A percentile compares a stretch with the other conserved stretches of the same genome.
These are phyloP conservation scores for Andricus grossulariae DNA, from an alignment of 1,140 invertebrate genomes.

Conservation along the genomic window DNA sequence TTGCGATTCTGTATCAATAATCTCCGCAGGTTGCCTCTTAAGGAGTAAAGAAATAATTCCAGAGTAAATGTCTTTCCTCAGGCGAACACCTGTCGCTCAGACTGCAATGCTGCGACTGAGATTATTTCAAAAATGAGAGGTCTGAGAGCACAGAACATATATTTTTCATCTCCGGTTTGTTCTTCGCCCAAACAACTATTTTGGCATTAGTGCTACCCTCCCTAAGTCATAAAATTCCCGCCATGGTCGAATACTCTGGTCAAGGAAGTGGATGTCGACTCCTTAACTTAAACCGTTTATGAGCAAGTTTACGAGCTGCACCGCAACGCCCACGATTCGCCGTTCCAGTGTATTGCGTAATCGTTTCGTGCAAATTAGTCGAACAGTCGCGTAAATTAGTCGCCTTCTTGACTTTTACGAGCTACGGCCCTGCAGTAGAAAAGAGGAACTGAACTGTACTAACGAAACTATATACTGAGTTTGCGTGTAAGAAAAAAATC, in stretches of 20 bases:
- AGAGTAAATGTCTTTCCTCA: neutral
- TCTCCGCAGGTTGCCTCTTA: neutral
- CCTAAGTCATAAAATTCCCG: neutral
- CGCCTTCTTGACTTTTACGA: slow-evolving; percentile 10
- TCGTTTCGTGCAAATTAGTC: slow-evolving; percentile 8
- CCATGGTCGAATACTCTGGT: neutral
- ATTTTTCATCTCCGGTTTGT: neutral
- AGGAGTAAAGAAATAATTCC: neutral
- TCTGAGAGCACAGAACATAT: neutral
- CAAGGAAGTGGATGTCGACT: slow-evolving; percentile 10
- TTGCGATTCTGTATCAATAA: neutral
- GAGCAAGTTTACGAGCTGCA: slow-evolving; percentile 15
- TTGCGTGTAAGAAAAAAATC: neutral
- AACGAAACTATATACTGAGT: neutral
- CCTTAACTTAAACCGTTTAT: slow-evolving; percentile 23
- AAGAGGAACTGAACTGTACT: neutral
- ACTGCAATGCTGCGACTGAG: neutral
- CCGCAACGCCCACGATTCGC: slow-evolving; percentile 18
- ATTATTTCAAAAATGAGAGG: slow-evolving; percentile 21
- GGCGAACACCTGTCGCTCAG: neutral
- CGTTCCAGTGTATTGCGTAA: neutral
- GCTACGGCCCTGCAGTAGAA: neutral
- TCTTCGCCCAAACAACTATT: neutral
- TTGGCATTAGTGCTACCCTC: neutral
- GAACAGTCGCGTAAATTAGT: slow-evolving; percentile 13